Conservation (phyloP, 2,888 invertebrate species). For the Ischnus inquisitorius region DNA sequence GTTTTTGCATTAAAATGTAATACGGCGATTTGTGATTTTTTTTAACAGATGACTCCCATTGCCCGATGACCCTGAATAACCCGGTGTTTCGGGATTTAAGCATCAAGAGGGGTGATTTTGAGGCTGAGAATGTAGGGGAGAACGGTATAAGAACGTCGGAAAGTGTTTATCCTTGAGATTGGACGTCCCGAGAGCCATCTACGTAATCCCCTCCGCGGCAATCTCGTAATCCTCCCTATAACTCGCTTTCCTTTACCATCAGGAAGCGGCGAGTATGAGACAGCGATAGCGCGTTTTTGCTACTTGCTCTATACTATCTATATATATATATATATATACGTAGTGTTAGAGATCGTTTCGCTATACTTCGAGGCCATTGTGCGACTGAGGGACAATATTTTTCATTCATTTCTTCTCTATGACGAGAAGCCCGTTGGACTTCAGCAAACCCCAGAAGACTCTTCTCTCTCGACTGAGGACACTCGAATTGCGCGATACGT, state of each 20-base stretch:
- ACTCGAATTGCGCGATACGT: conserved; percentile 28
- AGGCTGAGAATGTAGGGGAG: conserved; percentile 48
- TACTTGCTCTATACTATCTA: background rate
- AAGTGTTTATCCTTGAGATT: conserved; percentile 85
- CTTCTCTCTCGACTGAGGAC: conserved; percentile 39
- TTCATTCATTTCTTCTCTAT: conserved; percentile 75
- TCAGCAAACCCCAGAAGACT: conserved; percentile 34
- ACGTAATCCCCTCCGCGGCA: conserved; percentile 84
- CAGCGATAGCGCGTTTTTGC: conserved; percentile 62
- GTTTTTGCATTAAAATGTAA: background rate
- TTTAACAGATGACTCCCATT: background rate
- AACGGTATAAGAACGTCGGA: conserved; percentile 79
- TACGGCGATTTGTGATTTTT: background rate
- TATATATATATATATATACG: conserved; percentile 20
- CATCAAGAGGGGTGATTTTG: conserved; percentile 14
- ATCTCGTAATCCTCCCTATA: conserved; percentile 85
- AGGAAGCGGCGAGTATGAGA: conserved; percentile 73
- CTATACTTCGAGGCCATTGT: conserved; percentile 76
- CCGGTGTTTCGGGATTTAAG: background rate
- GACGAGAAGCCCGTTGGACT: conserved; percentile 17
- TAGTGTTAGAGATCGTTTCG: conserved; percentile 54
- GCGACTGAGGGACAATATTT: conserved; percentile 79
- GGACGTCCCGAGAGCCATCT: conserved; percentile 84
- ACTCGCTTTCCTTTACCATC: conserved; percentile 76
- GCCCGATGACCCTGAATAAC: background rate